Base-by-base conservation (phyloP, 2,888 invertebrate species). In the Sinohyriopsis cumingii region DNA sequence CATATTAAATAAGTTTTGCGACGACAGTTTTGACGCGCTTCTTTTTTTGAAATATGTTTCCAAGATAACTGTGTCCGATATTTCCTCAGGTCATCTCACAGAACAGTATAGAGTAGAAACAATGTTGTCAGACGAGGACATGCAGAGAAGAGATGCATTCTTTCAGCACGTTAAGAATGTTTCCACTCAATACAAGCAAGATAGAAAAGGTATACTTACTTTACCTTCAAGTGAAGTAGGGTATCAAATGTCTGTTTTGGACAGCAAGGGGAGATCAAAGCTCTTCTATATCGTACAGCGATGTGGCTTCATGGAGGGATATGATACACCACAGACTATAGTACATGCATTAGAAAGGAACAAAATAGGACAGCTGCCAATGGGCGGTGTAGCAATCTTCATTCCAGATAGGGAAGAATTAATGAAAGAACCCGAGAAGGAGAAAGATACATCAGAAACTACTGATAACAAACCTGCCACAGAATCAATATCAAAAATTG, bases 321-420 rank as follows among this genome's bases (percentile, higher is more conserved):
- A 45, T 5, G n/a, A 67, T 20, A 45, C 81, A 19, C 77, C 82
- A 15, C 60, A 68, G 0, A 60, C 57, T n/a, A 65, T 88, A 3
- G 24, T 62, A 4, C 70, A 79, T 12, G 80, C 82, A 5, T 76
- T 82, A 62, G 69, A 73, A 53, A 65, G 68, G 18, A 69, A 76
- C 15, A 76, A 85, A 33, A 73, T 86, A n/a, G 76, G 78, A 9
- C 72, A 83, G 6, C 67, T 84, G 9, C 85, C 85, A 12, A 55
- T 73, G 59, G 84, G 82, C 20, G 84, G 83, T 5, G 80, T 83
- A 9, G 85, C 85, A 20, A 60, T 78, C 12, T 73, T 55, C 63
- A 20, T 64, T 45, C 45, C 45, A 45, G 45, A 45, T 3, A 15
- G 45, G 45, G 45, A 45, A 3, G 45, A 45, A 15, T 15, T 45